phyloP scores from a whole-genome alignment of 2,888 invertebrate genomes.

The Perithous albicinctus region DNA sequence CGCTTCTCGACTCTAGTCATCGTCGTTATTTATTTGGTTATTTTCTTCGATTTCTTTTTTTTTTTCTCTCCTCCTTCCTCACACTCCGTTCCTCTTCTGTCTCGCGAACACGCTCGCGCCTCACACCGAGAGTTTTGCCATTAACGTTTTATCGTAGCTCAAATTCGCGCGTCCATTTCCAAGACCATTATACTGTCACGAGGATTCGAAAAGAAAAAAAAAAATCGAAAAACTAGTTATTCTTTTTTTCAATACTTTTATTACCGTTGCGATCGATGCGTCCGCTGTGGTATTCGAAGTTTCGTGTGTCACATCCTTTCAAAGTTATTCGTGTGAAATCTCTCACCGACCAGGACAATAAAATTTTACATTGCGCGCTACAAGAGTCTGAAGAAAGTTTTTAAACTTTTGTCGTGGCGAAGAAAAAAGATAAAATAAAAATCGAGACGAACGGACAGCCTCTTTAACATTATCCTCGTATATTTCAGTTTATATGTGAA shows the following conservation, averaged over 20 bases:
- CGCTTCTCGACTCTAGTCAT: conserved; percentile 41
- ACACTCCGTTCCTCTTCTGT: background rate
- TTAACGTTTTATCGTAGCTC: conserved; percentile 40
- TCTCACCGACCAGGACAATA: background rate
- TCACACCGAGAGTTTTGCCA: conserved; percentile 11
- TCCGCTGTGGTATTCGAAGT: background rate
- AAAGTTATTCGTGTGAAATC: background rate
- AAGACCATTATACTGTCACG: conserved; percentile 24
- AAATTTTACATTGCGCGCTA: background rate
- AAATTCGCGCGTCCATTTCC: conserved; percentile 17
- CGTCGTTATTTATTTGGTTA: conserved; percentile 53
- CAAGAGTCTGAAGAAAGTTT: background rate
- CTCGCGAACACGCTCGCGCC: conserved; percentile 8
- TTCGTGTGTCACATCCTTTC: background rate
- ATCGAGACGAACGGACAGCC: conserved; percentile 57
- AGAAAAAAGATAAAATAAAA: conserved; percentile 3
- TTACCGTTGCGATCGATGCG: background rate
- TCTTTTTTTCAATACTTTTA: background rate
- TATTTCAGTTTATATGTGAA: too few relatives aligned
- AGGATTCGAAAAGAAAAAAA: conserved; percentile 12
- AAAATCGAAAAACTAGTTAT: conserved; percentile 27
- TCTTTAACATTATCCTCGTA: too few relatives aligned
- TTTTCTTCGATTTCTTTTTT: conserved; percentile 33
- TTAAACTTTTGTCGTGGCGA: background rate
- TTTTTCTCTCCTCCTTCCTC: background rate